phyloP scores from a whole-genome alignment of 1,140 invertebrate species.

The Argopecten irradians region DNA sequence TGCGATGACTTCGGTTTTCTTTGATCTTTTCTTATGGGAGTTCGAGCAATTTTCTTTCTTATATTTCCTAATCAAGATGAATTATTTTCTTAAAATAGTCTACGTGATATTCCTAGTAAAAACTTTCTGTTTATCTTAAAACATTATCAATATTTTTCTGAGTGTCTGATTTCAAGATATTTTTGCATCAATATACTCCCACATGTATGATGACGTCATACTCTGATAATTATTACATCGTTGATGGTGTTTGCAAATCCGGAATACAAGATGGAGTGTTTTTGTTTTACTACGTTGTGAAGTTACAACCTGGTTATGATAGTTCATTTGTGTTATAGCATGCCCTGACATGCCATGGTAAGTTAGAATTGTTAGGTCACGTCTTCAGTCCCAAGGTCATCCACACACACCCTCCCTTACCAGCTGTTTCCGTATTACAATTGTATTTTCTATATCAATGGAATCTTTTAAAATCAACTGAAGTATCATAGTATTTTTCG shows the following conservation, averaged over 20 bases:
- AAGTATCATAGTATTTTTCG: too few relatives aligned
- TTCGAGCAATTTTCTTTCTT: background rate
- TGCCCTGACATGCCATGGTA: background rate
- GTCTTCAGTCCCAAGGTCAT: background rate
- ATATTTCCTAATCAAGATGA: background rate
- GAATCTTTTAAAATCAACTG: too few relatives aligned
- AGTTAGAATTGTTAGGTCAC: background rate
- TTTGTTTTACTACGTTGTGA: background rate
- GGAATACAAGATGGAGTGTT: background rate
- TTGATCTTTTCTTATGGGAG: background rate
- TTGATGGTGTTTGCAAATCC: background rate
- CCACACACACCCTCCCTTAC: background rate
- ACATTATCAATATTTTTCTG: too few relatives aligned
- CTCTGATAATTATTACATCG: background rate
- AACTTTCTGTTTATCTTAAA: too few relatives aligned
- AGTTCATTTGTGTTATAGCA: background rate
- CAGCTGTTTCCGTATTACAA: too few relatives aligned
- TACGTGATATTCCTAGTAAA: too few relatives aligned
- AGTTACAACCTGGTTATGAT: background rate
- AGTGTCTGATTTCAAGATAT: too few relatives aligned
- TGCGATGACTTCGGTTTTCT: background rate
- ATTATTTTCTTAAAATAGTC: too few relatives aligned
- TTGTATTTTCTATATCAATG: too few relatives aligned
- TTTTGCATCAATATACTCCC: too few relatives aligned
- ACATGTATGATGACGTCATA: too few relatives aligned